phyloP scores from a whole-genome alignment of 2,888 invertebrate genomes.

The Carcina quercana region DNA sequence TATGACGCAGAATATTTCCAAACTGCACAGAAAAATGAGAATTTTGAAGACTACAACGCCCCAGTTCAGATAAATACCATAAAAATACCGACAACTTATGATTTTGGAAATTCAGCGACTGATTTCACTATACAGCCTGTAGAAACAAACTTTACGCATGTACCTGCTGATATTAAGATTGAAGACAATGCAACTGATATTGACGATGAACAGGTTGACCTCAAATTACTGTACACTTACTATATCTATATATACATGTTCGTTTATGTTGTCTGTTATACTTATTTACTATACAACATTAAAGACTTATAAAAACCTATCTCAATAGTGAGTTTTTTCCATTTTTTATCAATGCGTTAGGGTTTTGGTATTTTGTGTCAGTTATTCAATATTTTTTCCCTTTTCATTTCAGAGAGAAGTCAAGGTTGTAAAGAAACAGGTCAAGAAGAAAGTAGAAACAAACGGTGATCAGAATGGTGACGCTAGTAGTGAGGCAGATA shows the following conservation, averaged over 20 bases:
- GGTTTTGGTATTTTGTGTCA: too few relatives aligned
- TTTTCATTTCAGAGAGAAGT: conserved; percentile 55
- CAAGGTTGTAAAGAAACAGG: conserved; percentile 47
- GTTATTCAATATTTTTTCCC: too few relatives aligned
- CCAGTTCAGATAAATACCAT: too few relatives aligned
- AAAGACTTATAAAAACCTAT: conserved; percentile 37
- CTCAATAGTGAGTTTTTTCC: conserved; percentile 35
- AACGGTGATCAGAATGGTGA: conserved; percentile 54
- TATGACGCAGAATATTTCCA: conserved; percentile 44
- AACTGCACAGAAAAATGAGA: conserved; percentile 22
- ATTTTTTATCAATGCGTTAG: conserved; percentile 12
- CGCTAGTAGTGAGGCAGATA: conserved; percentile 39
- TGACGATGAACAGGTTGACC: conserved; percentile 55
- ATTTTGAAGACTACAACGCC: conserved; percentile 10
- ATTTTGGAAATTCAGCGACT: too few relatives aligned
- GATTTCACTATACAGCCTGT: conserved; percentile 22
- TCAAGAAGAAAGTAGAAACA: conserved; percentile 37
- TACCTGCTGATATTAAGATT: too few relatives aligned
- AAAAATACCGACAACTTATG: too few relatives aligned
- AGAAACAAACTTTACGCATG: conserved; percentile 36
- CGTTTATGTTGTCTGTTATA: conserved; percentile 54
- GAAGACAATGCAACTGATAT: conserved; percentile 32
- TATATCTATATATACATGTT: conserved; percentile 55
- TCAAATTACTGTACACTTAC: conserved; percentile 60
- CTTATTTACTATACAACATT: conserved; percentile 50